These are phyloP conservation scores for Campylorhamphus procurvoides DNA, from an alignment of 2,113 vertebrate species.

Conservation along the genomic window DNA sequence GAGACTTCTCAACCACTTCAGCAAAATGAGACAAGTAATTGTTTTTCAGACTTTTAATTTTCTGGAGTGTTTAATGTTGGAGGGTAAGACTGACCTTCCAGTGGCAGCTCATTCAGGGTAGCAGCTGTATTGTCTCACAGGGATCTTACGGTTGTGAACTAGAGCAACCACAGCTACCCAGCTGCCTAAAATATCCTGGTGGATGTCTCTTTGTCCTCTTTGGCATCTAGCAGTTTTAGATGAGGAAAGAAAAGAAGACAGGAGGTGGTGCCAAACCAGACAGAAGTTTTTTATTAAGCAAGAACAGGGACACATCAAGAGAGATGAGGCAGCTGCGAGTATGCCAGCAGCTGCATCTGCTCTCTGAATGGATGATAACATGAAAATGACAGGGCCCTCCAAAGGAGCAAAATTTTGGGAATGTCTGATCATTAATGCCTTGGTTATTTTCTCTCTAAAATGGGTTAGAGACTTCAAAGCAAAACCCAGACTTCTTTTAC, in stretches of 20 bases:
- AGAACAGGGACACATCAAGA: slow-evolving; percentile 18
- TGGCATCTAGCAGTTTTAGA: not conserved
- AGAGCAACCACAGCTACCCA: not conserved
- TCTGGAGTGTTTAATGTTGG: not conserved
- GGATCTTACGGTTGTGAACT: not conserved
- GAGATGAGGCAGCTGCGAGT: not conserved
- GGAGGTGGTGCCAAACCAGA: not conserved
- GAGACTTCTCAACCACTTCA: not conserved
- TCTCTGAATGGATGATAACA: slow-evolving; percentile 7
- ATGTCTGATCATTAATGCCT: not conserved
- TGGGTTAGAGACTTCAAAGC: not conserved
- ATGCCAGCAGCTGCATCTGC: slow-evolving; percentile 35
- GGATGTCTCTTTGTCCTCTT: slow-evolving; percentile 17
- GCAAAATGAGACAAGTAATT: not conserved
- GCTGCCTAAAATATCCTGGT: not conserved
- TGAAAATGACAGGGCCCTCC: slow-evolving; percentile 11
- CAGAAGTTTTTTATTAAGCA: slow-evolving; percentile 39
- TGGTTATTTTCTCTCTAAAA: not conserved
- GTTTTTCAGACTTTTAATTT: slow-evolving; percentile 1
- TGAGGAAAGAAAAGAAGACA: slow-evolving; percentile 21
- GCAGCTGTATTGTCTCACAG: not conserved
- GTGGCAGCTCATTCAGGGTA: not conserved
- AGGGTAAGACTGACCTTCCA: slow-evolving; percentile 13
- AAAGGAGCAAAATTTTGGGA: not conserved
- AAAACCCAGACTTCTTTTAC: not conserved